Conservation (phyloP, 2,797 vertebrate species). For the Diplodus puntazzo region DNA sequence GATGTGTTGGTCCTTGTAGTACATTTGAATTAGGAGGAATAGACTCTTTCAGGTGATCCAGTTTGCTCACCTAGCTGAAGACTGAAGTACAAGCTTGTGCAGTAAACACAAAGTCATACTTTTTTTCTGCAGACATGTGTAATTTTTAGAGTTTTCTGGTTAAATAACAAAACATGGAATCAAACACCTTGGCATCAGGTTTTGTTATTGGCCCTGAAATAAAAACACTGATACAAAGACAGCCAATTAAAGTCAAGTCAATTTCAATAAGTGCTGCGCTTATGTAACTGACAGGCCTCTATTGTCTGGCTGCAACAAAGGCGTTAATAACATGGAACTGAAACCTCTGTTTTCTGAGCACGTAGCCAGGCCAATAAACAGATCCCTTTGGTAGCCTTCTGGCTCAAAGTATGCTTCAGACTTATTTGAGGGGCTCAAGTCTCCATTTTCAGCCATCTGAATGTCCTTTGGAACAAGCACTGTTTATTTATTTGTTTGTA, state of each 20-base stretch:
- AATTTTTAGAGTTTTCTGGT: neutral
- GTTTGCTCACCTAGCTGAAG: neutral
- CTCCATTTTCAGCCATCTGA: neutral
- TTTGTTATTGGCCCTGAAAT: slow-evolving; percentile 17
- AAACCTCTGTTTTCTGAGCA: slow-evolving; percentile 22
- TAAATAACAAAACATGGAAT: neutral
- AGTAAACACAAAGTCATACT: neutral
- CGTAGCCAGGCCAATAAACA: slow-evolving; percentile 5
- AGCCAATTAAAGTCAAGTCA: slow-evolving; percentile 11
- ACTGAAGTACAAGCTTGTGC: no score
- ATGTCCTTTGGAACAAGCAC: slow-evolving; percentile 27
- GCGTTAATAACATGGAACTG: slow-evolving; percentile 11
- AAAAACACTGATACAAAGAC: slow-evolving; percentile 37
- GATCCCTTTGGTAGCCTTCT: neutral
- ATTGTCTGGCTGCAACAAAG: slow-evolving; percentile 33
- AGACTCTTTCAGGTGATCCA: neutral
- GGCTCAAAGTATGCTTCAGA: neutral
- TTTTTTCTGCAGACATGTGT: neutral
- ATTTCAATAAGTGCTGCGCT: slow-evolving; percentile 35
- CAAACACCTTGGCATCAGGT: neutral
- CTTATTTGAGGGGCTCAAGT: neutral
- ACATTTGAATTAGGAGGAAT: neutral
- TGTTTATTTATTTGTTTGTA: slow-evolving; percentile 54
- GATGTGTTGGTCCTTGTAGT: no score
- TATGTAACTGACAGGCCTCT: slow-evolving; percentile 24